Conservation (phyloP, 1,140 invertebrate species). For the Pachypeltis micranthus region DNA sequence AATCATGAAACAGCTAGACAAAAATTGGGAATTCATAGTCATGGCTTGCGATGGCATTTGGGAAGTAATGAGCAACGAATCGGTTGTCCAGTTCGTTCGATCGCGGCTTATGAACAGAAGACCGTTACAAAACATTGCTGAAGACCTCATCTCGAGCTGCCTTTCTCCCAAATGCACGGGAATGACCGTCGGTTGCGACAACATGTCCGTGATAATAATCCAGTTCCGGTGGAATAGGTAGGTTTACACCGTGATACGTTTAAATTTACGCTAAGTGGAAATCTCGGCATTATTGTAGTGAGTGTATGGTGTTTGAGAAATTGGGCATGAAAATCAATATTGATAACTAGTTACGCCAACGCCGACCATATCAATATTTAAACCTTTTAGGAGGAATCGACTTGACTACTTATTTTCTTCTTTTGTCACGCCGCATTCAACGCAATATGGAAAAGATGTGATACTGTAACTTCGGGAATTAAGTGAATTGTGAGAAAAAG, state of each 20-base stretch:
- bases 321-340: too few relatives aligned
- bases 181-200: constrained; percentile 14
- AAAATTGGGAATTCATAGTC: constrained; percentile 80
- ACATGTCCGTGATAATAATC: constrained; percentile 16
- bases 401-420: too few relatives aligned
- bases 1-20: constrained; percentile 60
- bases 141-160: constrained; percentile 10
- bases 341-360: too few relatives aligned
- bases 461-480: too few relatives aligned
- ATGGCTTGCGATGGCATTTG: constrained; percentile 97
- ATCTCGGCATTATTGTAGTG: too few relatives aligned
- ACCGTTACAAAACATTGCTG: not conserved
- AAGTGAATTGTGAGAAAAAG: too few relatives aligned
- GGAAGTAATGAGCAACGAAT: constrained; percentile 94
- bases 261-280: too few relatives aligned
- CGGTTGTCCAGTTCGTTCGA: constrained; percentile 85
- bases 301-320: too few relatives aligned
- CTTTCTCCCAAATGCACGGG: constrained; percentile 1
- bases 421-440: too few relatives aligned
- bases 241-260: not conserved
- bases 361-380: too few relatives aligned
- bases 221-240: constrained; percentile 6
- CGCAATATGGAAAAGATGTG: too few relatives aligned
- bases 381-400: too few relatives aligned
- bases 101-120: constrained; percentile 48